Conservation (phyloP, 2,888 invertebrate genomes). For the Drosophila helvetica region DNA sequence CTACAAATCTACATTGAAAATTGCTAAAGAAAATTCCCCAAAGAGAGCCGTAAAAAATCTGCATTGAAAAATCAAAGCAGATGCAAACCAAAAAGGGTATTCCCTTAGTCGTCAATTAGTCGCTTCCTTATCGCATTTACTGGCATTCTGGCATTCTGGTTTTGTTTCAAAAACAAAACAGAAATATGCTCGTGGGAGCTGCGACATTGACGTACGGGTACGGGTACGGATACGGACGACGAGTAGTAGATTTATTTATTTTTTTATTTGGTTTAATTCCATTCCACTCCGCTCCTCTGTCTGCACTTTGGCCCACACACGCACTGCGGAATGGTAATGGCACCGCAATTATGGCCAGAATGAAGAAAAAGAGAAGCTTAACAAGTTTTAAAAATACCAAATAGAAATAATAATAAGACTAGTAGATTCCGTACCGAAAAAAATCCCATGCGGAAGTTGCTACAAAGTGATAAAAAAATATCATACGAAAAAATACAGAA, state of each 20-base stretch:
- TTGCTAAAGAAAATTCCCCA: no score
- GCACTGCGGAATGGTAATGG: neutral
- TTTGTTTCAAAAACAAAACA: neutral
- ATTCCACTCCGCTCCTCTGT: neutral
- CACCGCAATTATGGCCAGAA: neutral
- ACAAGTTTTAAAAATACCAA: neutral
- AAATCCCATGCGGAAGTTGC: conserved; percentile 48
- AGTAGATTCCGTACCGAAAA: neutral
- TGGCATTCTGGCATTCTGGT: neutral
- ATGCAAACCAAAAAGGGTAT: neutral
- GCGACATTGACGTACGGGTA: conserved; percentile 64
- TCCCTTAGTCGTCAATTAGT: neutral
- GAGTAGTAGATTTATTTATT: neutral
- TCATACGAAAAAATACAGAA: conserved; percentile 3
- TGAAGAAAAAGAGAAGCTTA: neutral
- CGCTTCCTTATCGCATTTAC: neutral
- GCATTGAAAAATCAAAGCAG: no score
- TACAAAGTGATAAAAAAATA: conserved; percentile 23
- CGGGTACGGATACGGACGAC: neutral
- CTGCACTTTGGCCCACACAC: neutral
- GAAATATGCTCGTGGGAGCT: conserved; percentile 65
- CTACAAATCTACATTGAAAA: no score
- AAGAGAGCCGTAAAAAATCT: no score
- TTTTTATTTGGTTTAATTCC: neutral
- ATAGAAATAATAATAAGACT: neutral